Conservation (phyloP, 2,888 invertebrate genomes). For the Zygothrica quintamaculata region DNA sequence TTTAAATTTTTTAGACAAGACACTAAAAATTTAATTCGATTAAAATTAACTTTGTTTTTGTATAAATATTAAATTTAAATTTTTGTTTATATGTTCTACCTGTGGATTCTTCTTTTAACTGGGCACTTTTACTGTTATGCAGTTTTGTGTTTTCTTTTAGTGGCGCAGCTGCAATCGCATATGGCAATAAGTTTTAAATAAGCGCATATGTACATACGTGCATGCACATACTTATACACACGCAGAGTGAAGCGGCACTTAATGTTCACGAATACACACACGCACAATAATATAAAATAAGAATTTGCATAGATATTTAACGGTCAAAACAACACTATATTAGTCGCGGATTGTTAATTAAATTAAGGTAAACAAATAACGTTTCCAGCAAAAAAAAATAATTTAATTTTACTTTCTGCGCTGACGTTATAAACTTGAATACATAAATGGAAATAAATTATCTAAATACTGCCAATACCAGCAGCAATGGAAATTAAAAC, state of each 20-base stretch:
- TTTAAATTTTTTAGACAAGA: too few relatives aligned
- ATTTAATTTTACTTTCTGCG: conserved; percentile 27
- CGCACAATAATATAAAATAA: conserved; percentile 20
- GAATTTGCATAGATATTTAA: conserved; percentile 39
- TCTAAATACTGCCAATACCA: conserved; percentile 27
- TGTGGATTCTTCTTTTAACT: conserved; percentile 18
- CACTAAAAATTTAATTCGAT: too few relatives aligned
- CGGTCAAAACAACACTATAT: conserved; percentile 52
- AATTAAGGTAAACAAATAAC: conserved; percentile 62
- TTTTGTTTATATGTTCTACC: conserved; percentile 28
- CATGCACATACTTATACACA: conserved; percentile 2
- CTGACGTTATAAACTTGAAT: conserved; percentile 21
- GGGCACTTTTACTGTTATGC: conserved; percentile 54
- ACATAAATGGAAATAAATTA: conserved; percentile 34
- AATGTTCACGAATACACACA: conserved; percentile 42
- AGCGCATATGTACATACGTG: conserved; percentile 12
- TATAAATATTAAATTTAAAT: background rate
- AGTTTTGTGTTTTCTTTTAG: conserved; percentile 40
- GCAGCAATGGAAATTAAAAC: conserved; percentile 11
- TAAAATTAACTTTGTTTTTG: too few relatives aligned
- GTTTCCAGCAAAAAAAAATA: conserved; percentile 36
- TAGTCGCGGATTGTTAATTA: conserved; percentile 40
- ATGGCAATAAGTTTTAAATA: conserved; percentile 31
- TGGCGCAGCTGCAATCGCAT: conserved; percentile 34
- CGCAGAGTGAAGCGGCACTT: conserved; percentile 8